These are phyloP conservation scores for Antigone vipio DNA, from an alignment of 2,113 vertebrate species.

Conservation along the genomic window DNA sequence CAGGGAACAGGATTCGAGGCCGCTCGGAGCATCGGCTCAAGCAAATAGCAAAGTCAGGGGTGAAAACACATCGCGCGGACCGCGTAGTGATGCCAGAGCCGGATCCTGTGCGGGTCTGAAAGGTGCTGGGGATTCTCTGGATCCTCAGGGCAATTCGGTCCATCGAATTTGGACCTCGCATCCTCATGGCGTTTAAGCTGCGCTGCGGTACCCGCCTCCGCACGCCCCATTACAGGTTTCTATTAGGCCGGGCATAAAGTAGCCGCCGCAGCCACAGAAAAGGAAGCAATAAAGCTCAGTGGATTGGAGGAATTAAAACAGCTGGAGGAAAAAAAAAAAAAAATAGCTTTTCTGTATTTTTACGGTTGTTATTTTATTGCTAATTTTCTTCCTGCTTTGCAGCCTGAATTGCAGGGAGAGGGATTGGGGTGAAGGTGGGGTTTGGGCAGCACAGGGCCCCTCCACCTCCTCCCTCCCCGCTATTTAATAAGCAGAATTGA, in stretches of 20 bases:
- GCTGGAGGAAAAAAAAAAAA: not conserved
- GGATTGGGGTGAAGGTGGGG: not conserved
- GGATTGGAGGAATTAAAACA: constrained; percentile 8
- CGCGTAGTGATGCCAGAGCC: rapidly evolving
- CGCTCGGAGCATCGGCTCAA: rapidly evolving
- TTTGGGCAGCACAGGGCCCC: not conserved
- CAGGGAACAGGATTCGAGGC: rapidly evolving
- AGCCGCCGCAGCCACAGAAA: rapidly evolving
- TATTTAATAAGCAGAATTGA: not conserved
- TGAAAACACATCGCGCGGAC: not conserved
- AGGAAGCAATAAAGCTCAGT: constrained; percentile 14
- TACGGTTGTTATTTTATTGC: not conserved
- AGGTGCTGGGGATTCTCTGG: not conserved
- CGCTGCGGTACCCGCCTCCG: not conserved
- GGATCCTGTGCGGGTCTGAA: not conserved
- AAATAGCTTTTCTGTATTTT: not conserved
- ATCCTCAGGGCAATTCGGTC: not conserved
- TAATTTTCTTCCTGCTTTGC: not conserved
- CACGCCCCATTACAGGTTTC: not conserved
- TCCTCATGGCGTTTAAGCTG: not conserved
- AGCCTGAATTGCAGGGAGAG: not conserved
- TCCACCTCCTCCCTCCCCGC: not conserved
- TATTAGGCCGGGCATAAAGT: not conserved
- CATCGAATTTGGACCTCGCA: not conserved
- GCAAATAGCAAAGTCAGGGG: not conserved